These are phyloP conservation scores for Morelia viridis DNA, from an alignment of 2,797 vertebrate genomes.

Conservation along the genomic window DNA sequence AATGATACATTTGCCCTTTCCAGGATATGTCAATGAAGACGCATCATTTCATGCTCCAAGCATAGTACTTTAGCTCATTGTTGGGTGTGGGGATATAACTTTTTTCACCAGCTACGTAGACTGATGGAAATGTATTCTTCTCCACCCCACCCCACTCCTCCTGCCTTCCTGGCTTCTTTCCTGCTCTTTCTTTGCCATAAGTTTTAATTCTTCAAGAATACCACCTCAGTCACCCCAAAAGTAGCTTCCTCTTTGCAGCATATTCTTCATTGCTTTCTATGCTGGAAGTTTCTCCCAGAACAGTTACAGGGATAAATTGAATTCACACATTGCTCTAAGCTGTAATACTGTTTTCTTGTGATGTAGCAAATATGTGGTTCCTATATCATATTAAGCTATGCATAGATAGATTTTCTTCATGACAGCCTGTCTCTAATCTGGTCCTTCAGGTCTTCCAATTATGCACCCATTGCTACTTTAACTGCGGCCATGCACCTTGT, in stretches of 20 bases:
- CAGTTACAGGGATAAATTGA: too few relatives aligned
- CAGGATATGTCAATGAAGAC: background rate
- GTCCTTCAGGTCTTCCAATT: too few relatives aligned
- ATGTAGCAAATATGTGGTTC: too few relatives aligned
- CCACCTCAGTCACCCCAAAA: background rate
- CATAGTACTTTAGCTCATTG: background rate
- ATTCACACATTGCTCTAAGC: too few relatives aligned
- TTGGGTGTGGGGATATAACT: background rate
- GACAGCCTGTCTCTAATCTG: too few relatives aligned
- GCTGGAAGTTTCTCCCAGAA: background rate
- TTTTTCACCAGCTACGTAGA: background rate
- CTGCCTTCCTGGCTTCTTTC: background rate
- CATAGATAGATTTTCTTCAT: too few relatives aligned
- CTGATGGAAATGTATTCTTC: background rate
- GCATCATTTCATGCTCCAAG: background rate
- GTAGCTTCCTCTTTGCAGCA: background rate
- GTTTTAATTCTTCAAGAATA: background rate
- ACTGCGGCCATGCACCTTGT: too few relatives aligned
- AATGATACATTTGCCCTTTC: constrained; percentile 12
- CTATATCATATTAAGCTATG: too few relatives aligned
- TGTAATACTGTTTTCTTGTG: too few relatives aligned
- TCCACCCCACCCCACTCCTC: too few relatives aligned
- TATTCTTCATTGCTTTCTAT: background rate
- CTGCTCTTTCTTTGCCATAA: background rate
- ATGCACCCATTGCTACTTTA: too few relatives aligned